Percentiles rank a stretch among this genome's conserved stretches.
Conservation (phyloP, 2,113 vertebrate species). For the Paralichthys olivaceus region DNA sequence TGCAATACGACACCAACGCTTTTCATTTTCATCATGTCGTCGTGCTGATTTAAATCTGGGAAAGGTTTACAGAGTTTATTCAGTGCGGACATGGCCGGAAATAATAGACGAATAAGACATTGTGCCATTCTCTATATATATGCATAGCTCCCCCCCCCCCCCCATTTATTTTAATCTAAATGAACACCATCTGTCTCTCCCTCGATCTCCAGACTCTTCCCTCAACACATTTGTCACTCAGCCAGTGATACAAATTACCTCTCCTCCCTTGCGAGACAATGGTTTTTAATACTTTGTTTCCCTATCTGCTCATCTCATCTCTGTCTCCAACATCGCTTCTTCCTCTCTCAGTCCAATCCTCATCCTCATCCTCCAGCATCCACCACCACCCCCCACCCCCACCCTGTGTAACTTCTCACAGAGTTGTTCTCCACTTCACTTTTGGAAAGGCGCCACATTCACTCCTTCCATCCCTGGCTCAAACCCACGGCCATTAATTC, state of each 20-base stretch:
- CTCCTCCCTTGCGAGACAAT: constrained; percentile 21
- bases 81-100: not conserved
- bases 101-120: constrained; percentile 8
- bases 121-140: not conserved
- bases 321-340: not conserved
- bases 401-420: constrained; percentile 36
- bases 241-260: constrained; percentile 45
- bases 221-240: constrained; percentile 27
- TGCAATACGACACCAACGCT: no score
- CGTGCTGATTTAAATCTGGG: not conserved
- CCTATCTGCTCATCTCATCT: constrained; percentile 25
- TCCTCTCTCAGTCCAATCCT: constrained; percentile 26
- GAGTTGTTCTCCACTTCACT: constrained; percentile 23
- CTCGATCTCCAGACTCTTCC: constrained; percentile 18
- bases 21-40: no score
- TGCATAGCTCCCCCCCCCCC: not conserved
- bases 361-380: constrained; percentile 26
- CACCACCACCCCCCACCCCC: not conserved
- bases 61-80: no score
- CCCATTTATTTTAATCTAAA: constrained; percentile 32
- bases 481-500: constrained; percentile 73
- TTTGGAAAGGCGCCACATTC: constrained; percentile 60
- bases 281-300: constrained; percentile 16
- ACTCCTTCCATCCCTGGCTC: constrained; percentile 51
- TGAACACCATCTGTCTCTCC: constrained; percentile 34